Conservation (phyloP, 2,797 vertebrate genomes). For the Rhincodon typus region DNA sequence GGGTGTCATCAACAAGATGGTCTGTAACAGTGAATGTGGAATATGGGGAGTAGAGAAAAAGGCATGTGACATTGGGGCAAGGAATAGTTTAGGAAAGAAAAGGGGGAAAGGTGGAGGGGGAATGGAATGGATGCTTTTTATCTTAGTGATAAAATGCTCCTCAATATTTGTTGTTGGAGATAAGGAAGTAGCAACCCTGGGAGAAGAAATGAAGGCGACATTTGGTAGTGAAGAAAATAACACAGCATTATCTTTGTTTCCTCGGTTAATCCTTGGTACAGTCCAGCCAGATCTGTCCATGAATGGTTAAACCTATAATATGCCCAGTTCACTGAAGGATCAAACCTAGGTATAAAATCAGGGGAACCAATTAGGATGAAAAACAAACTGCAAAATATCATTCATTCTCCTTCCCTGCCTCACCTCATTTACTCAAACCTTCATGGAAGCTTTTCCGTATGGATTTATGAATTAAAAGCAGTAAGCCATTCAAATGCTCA, state of each 20-base stretch:
- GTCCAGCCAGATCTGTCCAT: background rate
- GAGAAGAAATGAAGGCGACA: background rate
- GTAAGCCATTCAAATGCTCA: too few relatives aligned
- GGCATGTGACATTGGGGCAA: background rate
- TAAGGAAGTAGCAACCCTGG: background rate
- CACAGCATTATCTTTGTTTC: background rate
- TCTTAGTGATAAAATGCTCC: background rate
- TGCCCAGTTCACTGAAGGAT: background rate
- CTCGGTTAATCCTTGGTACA: background rate
- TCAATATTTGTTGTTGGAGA: background rate
- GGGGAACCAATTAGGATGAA: background rate
- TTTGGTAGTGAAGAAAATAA: background rate
- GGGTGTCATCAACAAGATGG: background rate
- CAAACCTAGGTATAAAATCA: background rate
- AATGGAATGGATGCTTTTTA: background rate
- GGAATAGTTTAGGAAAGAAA: background rate
- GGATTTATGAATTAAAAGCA: too few relatives aligned
- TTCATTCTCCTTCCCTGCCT: background rate
- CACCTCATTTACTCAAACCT: background rate
- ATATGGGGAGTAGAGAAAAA: background rate
- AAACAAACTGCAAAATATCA: background rate
- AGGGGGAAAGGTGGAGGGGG: background rate
- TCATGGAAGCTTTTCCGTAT: background rate
- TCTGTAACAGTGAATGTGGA: background rate
- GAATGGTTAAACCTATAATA: background rate